Evolutionary conservation across 2,888 invertebrate species (phyloP).

Genomic region (Lacanobia oleracea): DNA sequence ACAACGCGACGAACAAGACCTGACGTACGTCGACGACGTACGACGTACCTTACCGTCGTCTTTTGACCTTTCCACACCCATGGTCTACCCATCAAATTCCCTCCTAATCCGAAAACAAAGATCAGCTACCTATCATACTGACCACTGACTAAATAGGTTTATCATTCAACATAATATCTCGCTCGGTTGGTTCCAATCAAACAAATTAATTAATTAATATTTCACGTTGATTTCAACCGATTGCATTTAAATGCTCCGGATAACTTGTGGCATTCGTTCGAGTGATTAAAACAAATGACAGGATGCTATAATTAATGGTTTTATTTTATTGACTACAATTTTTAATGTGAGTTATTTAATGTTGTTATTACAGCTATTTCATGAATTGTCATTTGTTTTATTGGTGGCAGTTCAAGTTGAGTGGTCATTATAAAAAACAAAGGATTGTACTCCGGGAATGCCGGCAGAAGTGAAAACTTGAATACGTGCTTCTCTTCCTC

Average conservation of each 20-base stretch:
- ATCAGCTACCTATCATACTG: constrained; percentile 6
- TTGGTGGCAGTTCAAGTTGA: too few relatives aligned
- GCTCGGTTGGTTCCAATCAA: constrained; percentile 53
- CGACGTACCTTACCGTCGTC: too few relatives aligned
- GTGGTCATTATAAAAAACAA: too few relatives aligned
- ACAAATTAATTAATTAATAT: constrained; percentile 60
- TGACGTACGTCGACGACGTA: too few relatives aligned
- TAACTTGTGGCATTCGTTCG: constrained; percentile 47
- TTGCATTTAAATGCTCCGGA: constrained; percentile 48
- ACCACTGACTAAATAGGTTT: constrained; percentile 35
- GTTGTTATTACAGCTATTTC: constrained; percentile 7
- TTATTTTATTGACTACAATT: constrained; percentile 37
- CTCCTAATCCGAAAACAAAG: constrained; percentile 25
- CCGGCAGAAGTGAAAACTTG: too few relatives aligned
- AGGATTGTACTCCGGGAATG: too few relatives aligned
- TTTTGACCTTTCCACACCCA: constrained; percentile 17
- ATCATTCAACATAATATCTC: constrained; percentile 37
- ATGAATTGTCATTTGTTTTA: constrained; percentile 11
- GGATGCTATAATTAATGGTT: constrained; percentile 13
- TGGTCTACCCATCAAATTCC: neutral
- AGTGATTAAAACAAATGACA: constrained; percentile 59
- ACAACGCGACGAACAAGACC: too few relatives aligned
- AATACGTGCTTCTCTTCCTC: too few relatives aligned
- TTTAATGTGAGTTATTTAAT: constrained; percentile 23
- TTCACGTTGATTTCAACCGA: constrained; percentile 57